Evolutionary conservation across 2,797 vertebrate species (phyloP).

Genomic region (Salarias fasciatus): DNA sequence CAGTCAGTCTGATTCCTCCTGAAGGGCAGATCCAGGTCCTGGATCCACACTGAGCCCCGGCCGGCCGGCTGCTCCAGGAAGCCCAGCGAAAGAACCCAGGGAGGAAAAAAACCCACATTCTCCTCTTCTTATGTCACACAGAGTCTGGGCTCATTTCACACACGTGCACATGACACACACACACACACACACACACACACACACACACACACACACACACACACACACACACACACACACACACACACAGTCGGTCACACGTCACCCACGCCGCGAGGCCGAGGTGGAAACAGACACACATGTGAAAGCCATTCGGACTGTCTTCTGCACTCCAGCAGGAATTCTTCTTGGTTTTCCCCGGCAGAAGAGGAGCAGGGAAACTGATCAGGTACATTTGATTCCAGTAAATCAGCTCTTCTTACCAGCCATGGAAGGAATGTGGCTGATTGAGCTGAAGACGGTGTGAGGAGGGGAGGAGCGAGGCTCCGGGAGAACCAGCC

Average conservation of each 20-base stretch:
- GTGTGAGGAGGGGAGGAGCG: constrained; percentile 17
- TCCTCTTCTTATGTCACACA: no score
- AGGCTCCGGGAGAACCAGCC: constrained; percentile 4
- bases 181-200: no score
- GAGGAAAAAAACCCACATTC: no score
- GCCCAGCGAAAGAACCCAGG: no score
- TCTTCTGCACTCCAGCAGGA: constrained; percentile 28
- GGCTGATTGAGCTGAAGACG: constrained; percentile 50
- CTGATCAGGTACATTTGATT: constrained; percentile 73
- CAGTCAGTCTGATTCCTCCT: no score
- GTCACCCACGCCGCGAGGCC: constrained; percentile 21
- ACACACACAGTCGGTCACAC: constrained; percentile 34
- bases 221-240: no score
- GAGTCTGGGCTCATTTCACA: no score
- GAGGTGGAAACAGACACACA: constrained; percentile 71
- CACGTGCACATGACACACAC: no score
- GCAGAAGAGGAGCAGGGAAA: constrained; percentile 60
- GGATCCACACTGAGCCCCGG: no score
- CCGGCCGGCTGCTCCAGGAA: no score
- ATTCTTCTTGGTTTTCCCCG: constrained; percentile 51
- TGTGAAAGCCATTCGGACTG: constrained; percentile 68
- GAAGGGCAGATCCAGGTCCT: no score
- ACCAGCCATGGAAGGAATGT: constrained; percentile 76
- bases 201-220: no score
- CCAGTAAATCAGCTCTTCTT: constrained; percentile 65